These are phyloP conservation scores for Poeciliopsis prolifica DNA, from an alignment of 2,113 vertebrate species.

Conservation along the genomic window DNA sequence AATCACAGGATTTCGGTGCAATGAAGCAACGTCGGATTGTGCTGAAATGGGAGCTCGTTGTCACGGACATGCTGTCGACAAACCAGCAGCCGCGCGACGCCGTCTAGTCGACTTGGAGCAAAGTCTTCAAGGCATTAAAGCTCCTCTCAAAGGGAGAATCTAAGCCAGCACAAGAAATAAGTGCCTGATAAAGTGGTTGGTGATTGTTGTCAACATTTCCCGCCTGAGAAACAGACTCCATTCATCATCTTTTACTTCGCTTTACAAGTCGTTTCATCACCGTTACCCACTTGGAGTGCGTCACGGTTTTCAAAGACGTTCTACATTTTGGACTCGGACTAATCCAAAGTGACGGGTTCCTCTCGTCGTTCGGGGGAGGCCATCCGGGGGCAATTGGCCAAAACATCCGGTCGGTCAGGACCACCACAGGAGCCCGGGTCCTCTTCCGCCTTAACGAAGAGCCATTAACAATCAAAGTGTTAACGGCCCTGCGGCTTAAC, in stretches of 20 bases:
- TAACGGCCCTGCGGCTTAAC: conserved; percentile 77
- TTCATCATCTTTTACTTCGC: background rate
- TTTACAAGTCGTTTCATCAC: conserved; percentile 3
- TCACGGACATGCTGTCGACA: background rate
- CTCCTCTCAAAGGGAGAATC: background rate
- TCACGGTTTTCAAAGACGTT: conserved; percentile 8
- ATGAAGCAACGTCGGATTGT: background rate
- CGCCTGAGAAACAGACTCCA: conserved; percentile 2
- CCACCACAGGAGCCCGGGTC: conserved; percentile 66
- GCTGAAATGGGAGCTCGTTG: background rate
- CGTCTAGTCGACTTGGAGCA: background rate
- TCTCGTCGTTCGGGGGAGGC: conserved; percentile 29
- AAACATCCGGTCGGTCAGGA: conserved; percentile 64
- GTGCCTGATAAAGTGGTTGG: background rate
- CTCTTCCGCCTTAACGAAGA: conserved; percentile 71
- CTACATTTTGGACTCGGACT: conserved; percentile 18
- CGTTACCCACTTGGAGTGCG: background rate
- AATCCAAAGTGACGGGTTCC: background rate
- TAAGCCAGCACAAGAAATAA: background rate
- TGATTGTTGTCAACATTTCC: background rate
- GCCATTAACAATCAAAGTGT: conserved; percentile 76
- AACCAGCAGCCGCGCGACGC: background rate
- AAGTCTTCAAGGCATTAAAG: background rate
- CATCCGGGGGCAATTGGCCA: conserved; percentile 63
- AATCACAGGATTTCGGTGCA: too few species aligned